Conservation (phyloP, 1,140 invertebrate genomes). For the Halictus rubicundus region DNA sequence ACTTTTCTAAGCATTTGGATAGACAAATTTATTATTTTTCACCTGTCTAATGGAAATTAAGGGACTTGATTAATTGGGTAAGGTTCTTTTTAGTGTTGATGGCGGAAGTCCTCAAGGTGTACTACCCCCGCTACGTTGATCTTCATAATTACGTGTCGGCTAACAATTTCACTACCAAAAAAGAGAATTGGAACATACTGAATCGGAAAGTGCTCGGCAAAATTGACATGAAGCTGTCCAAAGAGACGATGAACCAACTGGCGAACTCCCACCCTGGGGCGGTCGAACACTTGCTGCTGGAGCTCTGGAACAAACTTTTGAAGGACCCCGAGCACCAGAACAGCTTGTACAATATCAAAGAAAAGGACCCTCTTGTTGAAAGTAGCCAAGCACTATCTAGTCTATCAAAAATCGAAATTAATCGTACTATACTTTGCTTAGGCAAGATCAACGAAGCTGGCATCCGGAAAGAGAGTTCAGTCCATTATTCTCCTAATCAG, state of each 20-base stretch:
- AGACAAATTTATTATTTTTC: no score
- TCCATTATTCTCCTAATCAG: neutral
- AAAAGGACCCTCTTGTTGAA: neutral
- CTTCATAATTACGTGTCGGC: slow-evolving; percentile 86
- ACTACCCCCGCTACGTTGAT: slow-evolving; percentile 85
- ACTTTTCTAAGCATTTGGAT: no score
- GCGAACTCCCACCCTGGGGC: slow-evolving; percentile 81
- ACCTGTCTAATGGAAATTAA: no score
- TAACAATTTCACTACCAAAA: slow-evolving; percentile 83
- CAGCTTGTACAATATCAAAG: neutral
- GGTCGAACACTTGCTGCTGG: slow-evolving; percentile 83
- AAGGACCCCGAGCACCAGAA: neutral
- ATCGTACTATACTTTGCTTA: neutral
- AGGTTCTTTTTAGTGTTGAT: slow-evolving; percentile 80
- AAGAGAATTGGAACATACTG: slow-evolving; percentile 86
- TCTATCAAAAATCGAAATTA: neutral
- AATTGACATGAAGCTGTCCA: slow-evolving; percentile 81
- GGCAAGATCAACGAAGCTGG: neutral
- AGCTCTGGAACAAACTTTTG: slow-evolving; percentile 69
- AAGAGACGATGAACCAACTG: slow-evolving; percentile 82
- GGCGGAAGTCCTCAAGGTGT: slow-evolving; percentile 85
- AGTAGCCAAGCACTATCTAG: neutral
- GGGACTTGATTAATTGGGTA: no score
- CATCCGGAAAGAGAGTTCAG: neutral
- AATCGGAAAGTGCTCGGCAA: slow-evolving; percentile 85